Conservation (phyloP, 23 tunicate species). For the Ciona savignyi region DNA sequence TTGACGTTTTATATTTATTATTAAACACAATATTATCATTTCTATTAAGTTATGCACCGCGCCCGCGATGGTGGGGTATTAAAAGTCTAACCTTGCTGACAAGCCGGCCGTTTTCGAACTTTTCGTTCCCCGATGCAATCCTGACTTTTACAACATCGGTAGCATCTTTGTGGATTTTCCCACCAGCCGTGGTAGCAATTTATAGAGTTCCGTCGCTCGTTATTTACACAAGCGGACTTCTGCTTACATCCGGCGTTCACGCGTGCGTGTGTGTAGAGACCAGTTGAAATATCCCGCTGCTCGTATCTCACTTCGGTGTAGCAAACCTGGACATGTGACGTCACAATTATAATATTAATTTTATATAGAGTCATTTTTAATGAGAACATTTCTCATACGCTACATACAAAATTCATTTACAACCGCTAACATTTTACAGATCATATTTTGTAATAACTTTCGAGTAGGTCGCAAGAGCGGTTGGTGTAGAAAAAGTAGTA, state of each 20-base stretch:
- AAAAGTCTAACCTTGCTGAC: conserved; percentile 13
- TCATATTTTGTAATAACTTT: too few species aligned
- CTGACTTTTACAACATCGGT: conserved; percentile 5
- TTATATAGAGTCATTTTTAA: too few species aligned
- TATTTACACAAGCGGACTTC: conserved; percentile 9
- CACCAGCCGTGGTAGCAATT: conserved; percentile 13
- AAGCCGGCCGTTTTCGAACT: background rate
- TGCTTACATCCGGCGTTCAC: conserved; percentile 19
- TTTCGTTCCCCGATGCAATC: background rate
- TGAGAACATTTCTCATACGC: too few species aligned
- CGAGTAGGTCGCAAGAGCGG: too few species aligned
- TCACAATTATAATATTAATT: too few species aligned
- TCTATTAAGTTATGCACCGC: too few species aligned
- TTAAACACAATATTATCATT: background rate
- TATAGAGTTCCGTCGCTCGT: conserved; percentile 6
- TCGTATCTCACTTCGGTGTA: conserved; percentile 21
- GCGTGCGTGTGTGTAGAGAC: conserved; percentile 7
- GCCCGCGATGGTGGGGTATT: too few species aligned
- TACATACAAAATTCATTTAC: too few species aligned
- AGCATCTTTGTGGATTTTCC: conserved; percentile 9
- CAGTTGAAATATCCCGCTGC: conserved; percentile 2
- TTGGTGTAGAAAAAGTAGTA: too few species aligned
- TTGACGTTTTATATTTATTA: too few species aligned
- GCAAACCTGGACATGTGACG: conserved; percentile 8
- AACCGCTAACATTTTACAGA: too few species aligned